Evolutionary conservation across 2,797 vertebrate species (phyloP).

Genomic region (Babyrousa celebensis): DNA sequence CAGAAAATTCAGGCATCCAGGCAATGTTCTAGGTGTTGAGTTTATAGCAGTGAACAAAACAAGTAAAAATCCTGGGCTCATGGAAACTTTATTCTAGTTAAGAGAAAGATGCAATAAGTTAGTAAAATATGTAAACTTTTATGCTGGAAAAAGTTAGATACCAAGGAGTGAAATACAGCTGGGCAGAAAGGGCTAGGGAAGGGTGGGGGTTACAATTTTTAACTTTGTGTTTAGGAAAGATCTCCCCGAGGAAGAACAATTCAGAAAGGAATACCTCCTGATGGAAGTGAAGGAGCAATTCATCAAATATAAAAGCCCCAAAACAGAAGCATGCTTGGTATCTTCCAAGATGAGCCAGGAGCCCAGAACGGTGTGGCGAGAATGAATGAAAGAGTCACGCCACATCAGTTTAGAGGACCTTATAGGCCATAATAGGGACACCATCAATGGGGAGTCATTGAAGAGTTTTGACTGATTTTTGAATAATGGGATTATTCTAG

Average conservation of each 20-base stretch:
- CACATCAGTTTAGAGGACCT: background rate
- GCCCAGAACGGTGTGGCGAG: background rate
- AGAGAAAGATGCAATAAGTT: background rate
- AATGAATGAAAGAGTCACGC: background rate
- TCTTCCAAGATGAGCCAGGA: background rate
- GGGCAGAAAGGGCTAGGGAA: background rate
- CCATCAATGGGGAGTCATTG: background rate
- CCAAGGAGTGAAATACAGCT: background rate
- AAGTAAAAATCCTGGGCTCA: background rate
- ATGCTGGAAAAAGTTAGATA: slow-evolving; percentile 13
- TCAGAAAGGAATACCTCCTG: background rate
- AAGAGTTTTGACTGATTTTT: background rate
- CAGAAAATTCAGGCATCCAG: background rate
- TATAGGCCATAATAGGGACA: no score
- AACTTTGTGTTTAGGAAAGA: background rate
- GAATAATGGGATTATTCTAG: background rate
- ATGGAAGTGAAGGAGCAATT: background rate
- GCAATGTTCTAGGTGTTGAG: background rate
- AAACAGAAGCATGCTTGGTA: background rate
- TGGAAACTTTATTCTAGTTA: background rate
- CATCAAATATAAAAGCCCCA: background rate
- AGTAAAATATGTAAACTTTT: background rate
- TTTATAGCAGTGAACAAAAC: background rate
- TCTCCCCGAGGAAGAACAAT: background rate
- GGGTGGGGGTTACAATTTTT: background rate